Base-by-base conservation (phyloP, 2,888 invertebrate genomes). In the Sminthurides aquaticus region DNA sequence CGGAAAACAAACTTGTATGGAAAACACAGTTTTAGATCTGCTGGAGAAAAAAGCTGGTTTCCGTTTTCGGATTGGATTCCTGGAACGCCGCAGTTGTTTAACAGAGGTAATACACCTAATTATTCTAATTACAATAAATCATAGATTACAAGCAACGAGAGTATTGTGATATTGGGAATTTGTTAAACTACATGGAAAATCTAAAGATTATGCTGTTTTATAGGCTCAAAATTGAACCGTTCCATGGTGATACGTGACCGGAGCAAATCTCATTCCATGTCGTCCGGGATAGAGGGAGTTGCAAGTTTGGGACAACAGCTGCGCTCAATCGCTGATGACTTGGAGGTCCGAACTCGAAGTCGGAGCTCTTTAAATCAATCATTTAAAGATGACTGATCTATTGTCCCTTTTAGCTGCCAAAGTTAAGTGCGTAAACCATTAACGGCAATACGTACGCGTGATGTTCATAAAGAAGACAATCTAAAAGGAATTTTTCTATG, bases 1-100 rank as follows among this genome's bases (percentile, higher is more conserved):
- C 18, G 52, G 5, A 52, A 52, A 18, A 52, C 52, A 5, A 15
- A 52, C 22, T 52, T 52, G 22, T 52, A 52, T 20, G 52, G 52
- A 15, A 52, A 52, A 20, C 52, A 52, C 52, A 18, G 15, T 22
- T 52, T 52, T 20, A 52, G 52, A 52, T 15, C 52, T 22, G 20
- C 18, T 15, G 52, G 52, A 15, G 52, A 52, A 20, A 52, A 20
- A 52, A 52, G 52, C 22, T 52, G 52, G 52, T 52, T 52, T 52
- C 52, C 52, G 20, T 52, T 52, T 52, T 15, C 52, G 5, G 52
- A 52, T 20, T 52, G 52, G 52, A 52, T 52, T 22, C 52, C 52
- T 8, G 22, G 52, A 15, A 52, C 52, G 11, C 52, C 18, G 20
- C 52, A 52, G 52, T 18, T 52, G 5, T 52, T 52, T 22, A 52